Conservation (phyloP, 2,113 vertebrate genomes). For the Corythoichthys intestinalis region DNA sequence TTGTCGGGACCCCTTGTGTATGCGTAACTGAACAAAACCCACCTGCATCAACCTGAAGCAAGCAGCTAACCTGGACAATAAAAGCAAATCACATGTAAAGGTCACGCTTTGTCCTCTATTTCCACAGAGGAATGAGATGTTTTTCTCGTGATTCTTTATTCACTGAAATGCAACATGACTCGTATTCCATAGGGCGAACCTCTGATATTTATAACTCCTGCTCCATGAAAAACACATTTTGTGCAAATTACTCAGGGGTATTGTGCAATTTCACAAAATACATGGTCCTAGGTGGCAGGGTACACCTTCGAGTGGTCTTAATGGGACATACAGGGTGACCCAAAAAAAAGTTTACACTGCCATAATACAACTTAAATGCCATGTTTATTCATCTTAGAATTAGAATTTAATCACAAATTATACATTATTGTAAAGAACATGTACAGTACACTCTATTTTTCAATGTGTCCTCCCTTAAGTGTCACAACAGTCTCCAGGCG, state of each 20-base stretch:
- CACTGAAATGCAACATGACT: slow-evolving; percentile 10
- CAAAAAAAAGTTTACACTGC: too few relatives aligned
- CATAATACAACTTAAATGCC: too few relatives aligned
- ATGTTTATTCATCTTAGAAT: too few relatives aligned
- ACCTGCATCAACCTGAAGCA: background rate
- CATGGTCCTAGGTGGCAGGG: too few relatives aligned
- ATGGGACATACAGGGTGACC: too few relatives aligned
- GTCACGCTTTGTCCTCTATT: slow-evolving; percentile 52
- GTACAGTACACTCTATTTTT: too few relatives aligned
- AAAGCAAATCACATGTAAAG: slow-evolving; percentile 55
- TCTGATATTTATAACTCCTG: background rate
- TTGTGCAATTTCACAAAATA: background rate
- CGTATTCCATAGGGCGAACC: background rate
- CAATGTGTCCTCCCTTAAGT: too few relatives aligned
- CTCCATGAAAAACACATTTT: background rate
- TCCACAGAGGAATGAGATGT: slow-evolving; percentile 17
- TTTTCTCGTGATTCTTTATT: slow-evolving; percentile 49
- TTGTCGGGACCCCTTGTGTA: background rate
- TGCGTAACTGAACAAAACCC: background rate
- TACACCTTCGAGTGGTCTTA: too few relatives aligned
- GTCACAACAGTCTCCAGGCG: too few relatives aligned
- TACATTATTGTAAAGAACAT: too few relatives aligned
- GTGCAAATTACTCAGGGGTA: too few relatives aligned
- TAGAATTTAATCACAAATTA: too few relatives aligned
- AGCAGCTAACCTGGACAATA: slow-evolving; percentile 30